phyloP scores from a whole-genome alignment of 2,888 invertebrate genomes.

The Noctua comes region DNA sequence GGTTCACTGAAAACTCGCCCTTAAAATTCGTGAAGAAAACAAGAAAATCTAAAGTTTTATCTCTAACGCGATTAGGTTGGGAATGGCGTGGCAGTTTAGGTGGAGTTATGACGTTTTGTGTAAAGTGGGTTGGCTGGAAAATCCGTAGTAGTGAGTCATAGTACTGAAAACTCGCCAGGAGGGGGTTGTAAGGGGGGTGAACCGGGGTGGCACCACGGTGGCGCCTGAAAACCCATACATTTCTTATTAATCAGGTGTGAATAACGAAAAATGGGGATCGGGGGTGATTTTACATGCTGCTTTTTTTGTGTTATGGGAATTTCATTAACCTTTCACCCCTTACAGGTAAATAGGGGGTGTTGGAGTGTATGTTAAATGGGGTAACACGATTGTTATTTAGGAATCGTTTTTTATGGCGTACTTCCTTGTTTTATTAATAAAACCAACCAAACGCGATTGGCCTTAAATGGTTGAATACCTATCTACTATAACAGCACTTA shows the following conservation, averaged over 20 bases:
- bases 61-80: constrained; percentile 51
- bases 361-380: constrained; percentile 18
- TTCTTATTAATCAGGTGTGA: constrained; percentile 70
- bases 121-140: constrained; percentile 54
- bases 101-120: constrained; percentile 53
- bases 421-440: not conserved
- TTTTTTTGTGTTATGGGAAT: constrained; percentile 50
- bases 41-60: constrained; percentile 58
- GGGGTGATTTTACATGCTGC: constrained; percentile 46
- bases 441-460: no score
- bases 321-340: constrained; percentile 40
- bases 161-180: constrained; percentile 56
- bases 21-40: constrained; percentile 47
- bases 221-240: constrained; percentile 59
- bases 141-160: constrained; percentile 65
- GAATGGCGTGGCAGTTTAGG: constrained; percentile 39
- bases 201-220: constrained; percentile 40
- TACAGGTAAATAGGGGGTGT: constrained; percentile 32
- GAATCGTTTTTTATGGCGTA: not conserved
- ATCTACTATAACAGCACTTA: not conserved
- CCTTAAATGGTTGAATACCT: not conserved
- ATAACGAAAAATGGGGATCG: constrained; percentile 58
- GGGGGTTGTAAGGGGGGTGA: constrained; percentile 2
- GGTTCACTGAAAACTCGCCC: constrained; percentile 61
- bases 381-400: constrained; percentile 16